Conservation (phyloP, 2,797 vertebrate species). For the Adrianichthys oophorus region DNA sequence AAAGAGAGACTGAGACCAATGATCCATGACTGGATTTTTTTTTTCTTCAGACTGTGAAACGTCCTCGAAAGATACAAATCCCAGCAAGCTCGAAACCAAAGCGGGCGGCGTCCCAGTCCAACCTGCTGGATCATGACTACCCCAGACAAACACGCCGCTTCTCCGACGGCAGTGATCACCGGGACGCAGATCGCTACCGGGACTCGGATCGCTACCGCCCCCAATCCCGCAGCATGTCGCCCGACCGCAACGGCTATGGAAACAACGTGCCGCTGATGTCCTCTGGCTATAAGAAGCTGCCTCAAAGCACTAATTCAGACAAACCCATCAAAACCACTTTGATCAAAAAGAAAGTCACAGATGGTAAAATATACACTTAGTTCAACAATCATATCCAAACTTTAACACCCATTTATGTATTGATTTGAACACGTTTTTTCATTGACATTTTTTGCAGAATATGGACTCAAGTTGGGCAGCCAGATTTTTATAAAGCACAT, state of each 20-base stretch:
- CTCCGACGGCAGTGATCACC: conserved; percentile 83
- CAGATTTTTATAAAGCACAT: conserved; percentile 99
- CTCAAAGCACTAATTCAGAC: conserved; percentile 63
- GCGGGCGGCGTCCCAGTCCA: conserved; percentile 73
- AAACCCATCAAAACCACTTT: conserved; percentile 86
- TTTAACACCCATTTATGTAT: background rate
- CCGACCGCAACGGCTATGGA: conserved; percentile 62
- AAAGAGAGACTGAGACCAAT: background rate
- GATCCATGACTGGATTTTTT: background rate
- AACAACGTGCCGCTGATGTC: conserved; percentile 80
- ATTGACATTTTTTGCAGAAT: conserved; percentile 78
- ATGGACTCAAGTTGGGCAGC: conserved; percentile 93
- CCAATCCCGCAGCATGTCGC: conserved; percentile 62
- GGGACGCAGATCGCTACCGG: conserved; percentile 23
- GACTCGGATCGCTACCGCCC: conserved; percentile 50
- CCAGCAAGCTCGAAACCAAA: conserved; percentile 70
- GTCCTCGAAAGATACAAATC: conserved; percentile 85
- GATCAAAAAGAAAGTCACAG: conserved; percentile 81
- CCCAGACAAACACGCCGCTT: conserved; percentile 56
- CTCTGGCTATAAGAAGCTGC: conserved; percentile 88
- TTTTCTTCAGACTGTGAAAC: conserved; percentile 85
- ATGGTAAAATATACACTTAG: conserved; percentile 75
- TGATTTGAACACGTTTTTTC: background rate
- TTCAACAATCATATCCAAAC: too few species aligned
- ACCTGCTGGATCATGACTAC: conserved; percentile 69